Evolutionary conservation across 2,113 vertebrate genomes (phyloP).

Genomic region (Galbula dea): DNA sequence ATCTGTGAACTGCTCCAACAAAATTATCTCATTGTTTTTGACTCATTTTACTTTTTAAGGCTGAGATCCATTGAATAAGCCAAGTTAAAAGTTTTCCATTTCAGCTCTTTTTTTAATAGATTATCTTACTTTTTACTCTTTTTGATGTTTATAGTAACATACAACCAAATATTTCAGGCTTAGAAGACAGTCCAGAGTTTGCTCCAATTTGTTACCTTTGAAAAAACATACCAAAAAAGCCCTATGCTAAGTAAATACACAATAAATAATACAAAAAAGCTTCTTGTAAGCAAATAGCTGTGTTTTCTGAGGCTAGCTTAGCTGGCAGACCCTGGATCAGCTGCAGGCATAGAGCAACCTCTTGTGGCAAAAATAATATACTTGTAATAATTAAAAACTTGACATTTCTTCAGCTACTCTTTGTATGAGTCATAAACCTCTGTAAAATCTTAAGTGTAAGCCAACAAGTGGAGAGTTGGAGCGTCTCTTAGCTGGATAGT

Average conservation of each 20-base stretch:
- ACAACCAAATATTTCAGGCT: neutral
- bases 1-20: neutral
- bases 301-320: neutral
- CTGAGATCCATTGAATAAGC: neutral
- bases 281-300: neutral
- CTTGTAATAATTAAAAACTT: neutral
- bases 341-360: neutral
- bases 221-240: neutral
- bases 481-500: neutral
- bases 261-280: neutral
- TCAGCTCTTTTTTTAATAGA: neutral
- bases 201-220: neutral
- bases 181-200: neutral
- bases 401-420: neutral
- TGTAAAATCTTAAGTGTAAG: neutral
- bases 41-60: neutral
- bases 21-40: neutral
- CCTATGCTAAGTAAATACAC: too few species aligned
- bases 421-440: neutral
- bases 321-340: neutral
- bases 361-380: slow-evolving; percentile 32
- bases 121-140: neutral
- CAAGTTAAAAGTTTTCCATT: neutral
- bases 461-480: neutral
- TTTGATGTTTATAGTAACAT: neutral